phyloP scores from a whole-genome alignment of 2,888 invertebrate genomes.

The Bombylius discolor region DNA sequence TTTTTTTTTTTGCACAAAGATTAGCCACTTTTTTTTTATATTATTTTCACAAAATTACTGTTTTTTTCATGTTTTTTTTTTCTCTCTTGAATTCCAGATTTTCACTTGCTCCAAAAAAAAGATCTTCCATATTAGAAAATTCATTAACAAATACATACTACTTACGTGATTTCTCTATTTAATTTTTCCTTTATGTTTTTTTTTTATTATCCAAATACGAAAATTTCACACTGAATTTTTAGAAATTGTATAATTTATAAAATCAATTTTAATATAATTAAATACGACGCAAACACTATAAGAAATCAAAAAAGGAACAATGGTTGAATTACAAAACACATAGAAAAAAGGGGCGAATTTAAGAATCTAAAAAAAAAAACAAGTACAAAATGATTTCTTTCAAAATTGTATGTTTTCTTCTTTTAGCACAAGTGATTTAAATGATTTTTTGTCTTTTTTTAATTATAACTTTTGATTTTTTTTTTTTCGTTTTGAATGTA shows the following conservation, averaged over 20 bases:
- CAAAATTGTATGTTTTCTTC: neutral
- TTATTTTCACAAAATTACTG: neutral
- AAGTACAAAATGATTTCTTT: no score
- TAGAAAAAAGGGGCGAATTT: constrained; percentile 4
- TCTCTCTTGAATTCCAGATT: no score
- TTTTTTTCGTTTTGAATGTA: constrained; percentile 1
- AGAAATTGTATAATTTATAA: neutral
- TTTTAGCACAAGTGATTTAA: neutral
- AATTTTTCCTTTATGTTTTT: neutral
- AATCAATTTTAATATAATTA: neutral
- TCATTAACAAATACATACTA: no score
- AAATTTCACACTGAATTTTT: neutral
- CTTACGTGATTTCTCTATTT: no score
- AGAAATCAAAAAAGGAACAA: constrained; percentile 2
- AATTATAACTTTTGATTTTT: neutral
- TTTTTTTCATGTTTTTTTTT: no score
- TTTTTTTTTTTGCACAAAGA: no score
- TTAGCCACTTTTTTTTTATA: neutral
- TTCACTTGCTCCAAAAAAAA: no score
- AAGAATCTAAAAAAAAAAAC: neutral
- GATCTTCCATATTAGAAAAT: no score
- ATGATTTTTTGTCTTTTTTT: neutral
- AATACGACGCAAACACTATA: constrained; percentile 6
- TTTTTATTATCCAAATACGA: neutral
- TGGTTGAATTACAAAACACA: constrained; percentile 7